Evolutionary conservation across 2,113 vertebrate genomes (phyloP).

Genomic region (Ceyx cyanopectus): DNA sequence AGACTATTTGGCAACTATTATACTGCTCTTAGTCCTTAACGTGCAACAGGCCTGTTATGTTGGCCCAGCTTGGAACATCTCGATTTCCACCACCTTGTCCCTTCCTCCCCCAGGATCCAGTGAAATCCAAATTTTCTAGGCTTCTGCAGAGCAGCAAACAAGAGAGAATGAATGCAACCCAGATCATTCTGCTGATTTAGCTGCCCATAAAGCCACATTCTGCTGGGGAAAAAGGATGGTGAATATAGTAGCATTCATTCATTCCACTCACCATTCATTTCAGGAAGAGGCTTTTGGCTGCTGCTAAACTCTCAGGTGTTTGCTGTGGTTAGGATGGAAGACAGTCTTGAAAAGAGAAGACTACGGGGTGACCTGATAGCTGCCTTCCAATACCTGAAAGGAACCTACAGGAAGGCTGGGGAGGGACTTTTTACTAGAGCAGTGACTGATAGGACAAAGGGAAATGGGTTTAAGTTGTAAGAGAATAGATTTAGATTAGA

Average conservation of each 20-base stretch:
- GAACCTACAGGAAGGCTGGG: too few relatives aligned
- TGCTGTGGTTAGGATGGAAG: not conserved
- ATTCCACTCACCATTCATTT: not conserved
- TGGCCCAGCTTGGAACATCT: not conserved
- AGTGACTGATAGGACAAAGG: too few relatives aligned
- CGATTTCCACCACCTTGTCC: not conserved
- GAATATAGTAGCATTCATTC: not conserved
- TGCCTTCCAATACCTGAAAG: too few relatives aligned
- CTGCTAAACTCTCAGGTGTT: not conserved
- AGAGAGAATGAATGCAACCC: accelerated
- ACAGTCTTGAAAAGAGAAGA: not conserved
- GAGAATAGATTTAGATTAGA: too few relatives aligned
- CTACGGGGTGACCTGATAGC: too few relatives aligned
- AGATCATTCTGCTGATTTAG: not conserved
- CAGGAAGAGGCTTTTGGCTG: not conserved
- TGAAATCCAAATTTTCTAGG: not conserved
- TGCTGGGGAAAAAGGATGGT: not conserved
- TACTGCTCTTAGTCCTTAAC: not conserved
- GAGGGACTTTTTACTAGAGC: too few relatives aligned
- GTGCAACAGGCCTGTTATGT: not conserved
- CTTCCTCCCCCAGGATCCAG: not conserved
- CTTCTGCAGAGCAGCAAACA: not conserved
- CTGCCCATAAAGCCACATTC: not conserved
- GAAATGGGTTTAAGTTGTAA: too few relatives aligned
- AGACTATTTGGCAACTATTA: not conserved